These are phyloP conservation scores for Hyaena hyaena DNA, from an alignment of 2,113 vertebrate species.

Conservation along the genomic window DNA sequence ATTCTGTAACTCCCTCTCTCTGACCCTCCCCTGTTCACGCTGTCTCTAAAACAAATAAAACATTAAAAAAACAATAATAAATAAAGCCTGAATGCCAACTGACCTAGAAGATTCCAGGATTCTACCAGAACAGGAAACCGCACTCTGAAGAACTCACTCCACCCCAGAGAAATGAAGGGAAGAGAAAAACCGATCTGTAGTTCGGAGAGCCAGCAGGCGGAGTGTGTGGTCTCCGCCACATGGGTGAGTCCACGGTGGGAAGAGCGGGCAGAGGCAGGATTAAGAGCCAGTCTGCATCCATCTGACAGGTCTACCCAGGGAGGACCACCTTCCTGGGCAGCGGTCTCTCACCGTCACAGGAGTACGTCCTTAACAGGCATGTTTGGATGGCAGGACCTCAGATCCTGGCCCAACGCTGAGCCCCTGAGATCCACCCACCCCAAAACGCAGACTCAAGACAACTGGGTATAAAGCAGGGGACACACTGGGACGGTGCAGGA, in stretches of 20 bases:
- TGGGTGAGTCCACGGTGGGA: neutral
- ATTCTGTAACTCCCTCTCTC: too few relatives aligned
- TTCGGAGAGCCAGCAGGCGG: neutral
- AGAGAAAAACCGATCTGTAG: fast-evolving
- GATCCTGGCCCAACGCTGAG: neutral
- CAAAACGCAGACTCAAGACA: fast-evolving
- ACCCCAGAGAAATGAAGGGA: neutral
- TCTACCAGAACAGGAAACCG: neutral
- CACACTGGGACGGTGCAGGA: too few relatives aligned
- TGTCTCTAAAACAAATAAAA: too few relatives aligned
- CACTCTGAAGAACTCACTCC: neutral
- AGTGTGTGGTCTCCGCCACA: neutral
- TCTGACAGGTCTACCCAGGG: neutral
- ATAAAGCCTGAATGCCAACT: neutral
- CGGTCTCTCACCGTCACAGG: neutral
- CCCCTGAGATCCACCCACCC: neutral
- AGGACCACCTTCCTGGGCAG: neutral
- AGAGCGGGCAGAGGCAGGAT: fast-evolving
- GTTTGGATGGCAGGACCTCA: neutral
- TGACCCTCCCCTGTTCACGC: too few relatives aligned
- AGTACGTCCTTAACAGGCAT: neutral
- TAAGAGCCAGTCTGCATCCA: neutral
- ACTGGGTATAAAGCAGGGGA: neutral
- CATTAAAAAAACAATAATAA: too few relatives aligned
- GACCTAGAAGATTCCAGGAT: neutral